These are phyloP conservation scores for Ennomos erosarius DNA, from an alignment of 2,888 invertebrate species.

Conservation along the genomic window DNA sequence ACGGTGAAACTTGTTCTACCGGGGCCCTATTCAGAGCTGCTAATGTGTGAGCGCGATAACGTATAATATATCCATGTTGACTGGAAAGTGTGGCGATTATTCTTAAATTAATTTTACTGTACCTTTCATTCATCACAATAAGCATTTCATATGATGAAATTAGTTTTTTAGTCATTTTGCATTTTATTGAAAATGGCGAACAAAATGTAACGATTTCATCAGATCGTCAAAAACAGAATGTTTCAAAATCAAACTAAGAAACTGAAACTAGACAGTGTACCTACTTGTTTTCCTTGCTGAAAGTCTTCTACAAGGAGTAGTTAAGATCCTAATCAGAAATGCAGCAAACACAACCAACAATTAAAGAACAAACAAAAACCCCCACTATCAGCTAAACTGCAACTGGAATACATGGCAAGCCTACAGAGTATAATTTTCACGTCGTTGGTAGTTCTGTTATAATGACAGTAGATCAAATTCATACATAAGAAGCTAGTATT, in stretches of 20 bases:
- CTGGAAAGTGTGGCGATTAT: constrained; percentile 31
- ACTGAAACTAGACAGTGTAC: too few species aligned
- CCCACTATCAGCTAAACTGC: constrained; percentile 27
- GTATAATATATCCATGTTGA: constrained; percentile 38
- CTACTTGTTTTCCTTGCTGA: too few species aligned
- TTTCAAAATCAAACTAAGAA: too few species aligned
- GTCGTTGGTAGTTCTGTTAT: constrained; percentile 13
- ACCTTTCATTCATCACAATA: not conserved
- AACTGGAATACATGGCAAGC: constrained; percentile 18
- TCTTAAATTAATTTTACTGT: not conserved
- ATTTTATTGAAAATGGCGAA: too few species aligned
- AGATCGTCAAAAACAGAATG: too few species aligned
- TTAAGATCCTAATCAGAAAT: constrained; percentile 15
- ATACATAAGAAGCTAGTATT: too few species aligned
- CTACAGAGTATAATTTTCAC: constrained; percentile 30
- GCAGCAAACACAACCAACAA: constrained; percentile 20
- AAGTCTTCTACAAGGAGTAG: not conserved
- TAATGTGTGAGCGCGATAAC: constrained; percentile 64
- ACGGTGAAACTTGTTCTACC: constrained; percentile 51
- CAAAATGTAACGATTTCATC: too few species aligned
- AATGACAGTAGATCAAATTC: constrained; percentile 18
- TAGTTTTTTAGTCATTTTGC: too few species aligned
- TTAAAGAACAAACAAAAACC: constrained; percentile 29
- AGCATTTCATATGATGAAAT: too few species aligned
- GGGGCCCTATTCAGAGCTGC: constrained; percentile 58